Evolutionary conservation across 2,113 vertebrate species (phyloP).

Genomic region (Larimichthys crocea): DNA sequence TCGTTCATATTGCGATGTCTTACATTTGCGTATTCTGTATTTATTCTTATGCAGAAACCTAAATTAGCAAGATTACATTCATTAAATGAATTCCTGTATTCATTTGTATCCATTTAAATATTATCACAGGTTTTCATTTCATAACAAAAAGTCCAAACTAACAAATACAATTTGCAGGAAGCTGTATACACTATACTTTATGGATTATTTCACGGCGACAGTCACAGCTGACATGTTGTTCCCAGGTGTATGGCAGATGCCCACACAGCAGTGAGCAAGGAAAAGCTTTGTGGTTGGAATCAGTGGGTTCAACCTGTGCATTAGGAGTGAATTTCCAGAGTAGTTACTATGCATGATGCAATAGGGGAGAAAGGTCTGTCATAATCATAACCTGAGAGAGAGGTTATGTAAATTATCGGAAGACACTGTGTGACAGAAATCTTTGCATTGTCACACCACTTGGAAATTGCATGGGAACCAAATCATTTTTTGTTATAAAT

Average conservation of each 20-base stretch:
- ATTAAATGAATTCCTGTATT: neutral
- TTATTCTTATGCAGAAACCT: neutral
- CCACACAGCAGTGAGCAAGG: slow-evolving; percentile 49
- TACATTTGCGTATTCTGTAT: neutral
- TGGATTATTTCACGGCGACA: slow-evolving; percentile 36
- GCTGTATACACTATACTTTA: slow-evolving; percentile 6
- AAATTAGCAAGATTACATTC: neutral
- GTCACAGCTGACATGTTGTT: slow-evolving; percentile 40
- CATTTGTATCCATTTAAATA: neutral
- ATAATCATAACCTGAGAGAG: slow-evolving; percentile 6
- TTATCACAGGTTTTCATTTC: neutral
- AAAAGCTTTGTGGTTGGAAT: slow-evolving; percentile 8
- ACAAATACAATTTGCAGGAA: neutral
- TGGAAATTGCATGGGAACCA: neutral
- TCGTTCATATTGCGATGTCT: neutral
- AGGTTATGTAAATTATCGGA: neutral
- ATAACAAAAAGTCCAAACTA: neutral
- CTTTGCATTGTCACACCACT: neutral
- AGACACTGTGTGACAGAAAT: slow-evolving; percentile 3
- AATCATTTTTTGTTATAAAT: neutral
- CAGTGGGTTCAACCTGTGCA: neutral
- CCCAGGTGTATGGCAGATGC: slow-evolving; percentile 53
- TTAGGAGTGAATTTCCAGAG: slow-evolving; percentile 30
- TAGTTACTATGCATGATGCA: slow-evolving; percentile 46
- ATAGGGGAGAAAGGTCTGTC: slow-evolving; percentile 15